Evolutionary conservation across 1,140 invertebrate species (phyloP).

Genomic region (Meloidogyne chitwoodi): DNA sequence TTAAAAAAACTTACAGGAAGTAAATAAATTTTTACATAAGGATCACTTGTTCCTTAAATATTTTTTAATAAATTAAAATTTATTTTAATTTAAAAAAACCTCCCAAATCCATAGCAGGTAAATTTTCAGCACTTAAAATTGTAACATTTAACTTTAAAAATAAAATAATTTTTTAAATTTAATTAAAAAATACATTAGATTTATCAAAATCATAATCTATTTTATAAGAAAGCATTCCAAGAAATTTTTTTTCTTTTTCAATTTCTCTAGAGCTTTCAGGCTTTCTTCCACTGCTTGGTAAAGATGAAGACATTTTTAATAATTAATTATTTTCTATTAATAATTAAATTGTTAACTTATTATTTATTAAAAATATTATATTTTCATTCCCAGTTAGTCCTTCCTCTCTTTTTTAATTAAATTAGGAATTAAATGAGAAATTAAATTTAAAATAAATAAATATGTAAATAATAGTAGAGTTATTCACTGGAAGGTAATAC

Average conservation of each 20-base stretch:
- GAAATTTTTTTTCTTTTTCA: slow-evolving; percentile 60
- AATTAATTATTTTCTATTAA: neutral
- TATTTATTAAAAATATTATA: too few relatives aligned
- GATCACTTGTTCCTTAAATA: slow-evolving; percentile 46
- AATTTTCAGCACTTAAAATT: slow-evolving; percentile 55
- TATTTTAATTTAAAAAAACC: slow-evolving; percentile 7
- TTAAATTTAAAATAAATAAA: too few relatives aligned
- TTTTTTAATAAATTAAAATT: neutral
- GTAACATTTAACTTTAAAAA: slow-evolving; percentile 52
- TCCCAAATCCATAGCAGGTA: slow-evolving; percentile 58
- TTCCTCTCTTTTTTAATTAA: too few relatives aligned
- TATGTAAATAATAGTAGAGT: too few relatives aligned
- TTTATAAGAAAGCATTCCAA: slow-evolving; percentile 61
- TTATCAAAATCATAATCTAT: slow-evolving; percentile 99
- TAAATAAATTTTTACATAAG: slow-evolving; percentile 60
- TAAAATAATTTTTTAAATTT: neutral
- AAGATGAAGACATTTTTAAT: slow-evolving; percentile 16
- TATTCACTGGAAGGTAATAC: too few relatives aligned
- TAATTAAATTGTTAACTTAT: neutral
- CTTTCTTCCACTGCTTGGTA: slow-evolving; percentile 22
- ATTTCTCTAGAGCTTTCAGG: slow-evolving; percentile 28
- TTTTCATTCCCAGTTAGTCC: too few relatives aligned
- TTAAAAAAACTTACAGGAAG: slow-evolving; percentile 50
- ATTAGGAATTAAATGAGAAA: too few relatives aligned
- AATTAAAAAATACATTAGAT: slow-evolving; percentile 64